Percentiles rank a stretch among this genome's conserved stretches.
These are phyloP conservation scores for Macrophya alboannulata DNA, from an alignment of 2,888 invertebrate species.

Conservation along the genomic window DNA sequence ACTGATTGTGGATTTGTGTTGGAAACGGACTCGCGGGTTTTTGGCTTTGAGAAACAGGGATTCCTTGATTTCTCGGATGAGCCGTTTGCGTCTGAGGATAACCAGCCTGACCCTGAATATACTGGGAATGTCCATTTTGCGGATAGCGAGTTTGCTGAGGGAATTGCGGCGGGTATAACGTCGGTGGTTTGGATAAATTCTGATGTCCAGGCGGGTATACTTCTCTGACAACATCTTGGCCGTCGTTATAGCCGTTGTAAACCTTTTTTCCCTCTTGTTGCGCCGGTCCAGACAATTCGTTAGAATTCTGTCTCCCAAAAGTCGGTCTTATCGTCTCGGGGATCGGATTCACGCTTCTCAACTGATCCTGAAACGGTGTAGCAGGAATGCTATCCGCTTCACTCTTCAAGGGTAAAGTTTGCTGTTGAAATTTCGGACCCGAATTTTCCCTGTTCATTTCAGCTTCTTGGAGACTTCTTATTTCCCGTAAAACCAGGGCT, in stretches of 20 bases:
- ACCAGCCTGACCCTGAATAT: constrained; percentile 63
- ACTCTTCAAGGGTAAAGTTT: constrained; percentile 78
- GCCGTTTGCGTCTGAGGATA: constrained; percentile 74
- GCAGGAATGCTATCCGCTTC: constrained; percentile 76
- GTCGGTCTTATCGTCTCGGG: constrained; percentile 67
- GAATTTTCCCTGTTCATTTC: constrained; percentile 77
- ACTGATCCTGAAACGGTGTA: constrained; percentile 77
- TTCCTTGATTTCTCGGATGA: constrained; percentile 72
- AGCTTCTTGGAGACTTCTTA: constrained; percentile 80
- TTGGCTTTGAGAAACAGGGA: constrained; percentile 72
- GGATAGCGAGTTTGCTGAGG: constrained; percentile 73
- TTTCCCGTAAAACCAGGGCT: constrained; percentile 81
- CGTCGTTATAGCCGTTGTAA: constrained; percentile 64
- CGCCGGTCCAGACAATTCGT: constrained; percentile 67
- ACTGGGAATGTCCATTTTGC: constrained; percentile 73
- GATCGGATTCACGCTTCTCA: constrained; percentile 74
- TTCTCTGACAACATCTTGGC: constrained; percentile 70
- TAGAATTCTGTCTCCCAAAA: constrained; percentile 70
- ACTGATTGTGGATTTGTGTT: constrained; percentile 71
- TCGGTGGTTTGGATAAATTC: constrained; percentile 64
- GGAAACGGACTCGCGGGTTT: constrained; percentile 77
- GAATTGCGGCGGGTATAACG: constrained; percentile 71
- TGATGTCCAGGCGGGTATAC: constrained; percentile 63
- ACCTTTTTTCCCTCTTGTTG: constrained; percentile 69
- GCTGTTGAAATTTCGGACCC: constrained; percentile 78